A percentile compares a stretch with the other conserved stretches of the same genome.
These are phyloP conservation scores for Neogobius melanostomus DNA, from an alignment of 2,113 vertebrate genomes.

Conservation along the genomic window DNA sequence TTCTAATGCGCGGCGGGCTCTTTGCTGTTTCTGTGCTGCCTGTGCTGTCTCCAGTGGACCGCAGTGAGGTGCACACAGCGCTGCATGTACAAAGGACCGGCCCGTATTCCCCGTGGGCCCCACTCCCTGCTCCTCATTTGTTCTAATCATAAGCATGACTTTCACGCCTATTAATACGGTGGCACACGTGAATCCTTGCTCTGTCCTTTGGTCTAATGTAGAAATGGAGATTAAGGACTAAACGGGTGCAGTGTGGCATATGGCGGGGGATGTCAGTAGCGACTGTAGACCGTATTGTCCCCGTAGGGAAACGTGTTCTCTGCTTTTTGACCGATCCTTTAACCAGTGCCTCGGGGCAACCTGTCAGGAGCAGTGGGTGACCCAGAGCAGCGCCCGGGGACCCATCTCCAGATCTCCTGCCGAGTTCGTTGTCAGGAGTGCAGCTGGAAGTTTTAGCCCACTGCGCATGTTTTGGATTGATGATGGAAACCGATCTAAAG, in stretches of 20 bases:
- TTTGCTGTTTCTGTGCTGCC: not conserved
- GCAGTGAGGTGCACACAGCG: constrained; percentile 39
- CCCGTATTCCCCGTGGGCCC: constrained; percentile 36
- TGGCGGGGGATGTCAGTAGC: constrained; percentile 16
- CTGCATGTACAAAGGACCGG: constrained; percentile 38
- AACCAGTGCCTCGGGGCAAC: too few relatives aligned
- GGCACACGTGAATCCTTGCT: constrained; percentile 23
- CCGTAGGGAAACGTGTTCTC: too few relatives aligned
- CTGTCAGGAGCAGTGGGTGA: too few relatives aligned
- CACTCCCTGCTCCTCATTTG: constrained; percentile 49
- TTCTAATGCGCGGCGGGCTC: constrained; percentile 37
- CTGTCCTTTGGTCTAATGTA: constrained; percentile 33
- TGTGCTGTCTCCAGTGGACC: constrained; percentile 38
- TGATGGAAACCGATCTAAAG: too few relatives aligned
- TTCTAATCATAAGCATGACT: constrained; percentile 56
- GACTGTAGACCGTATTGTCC: too few relatives aligned
- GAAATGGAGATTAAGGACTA: constrained; percentile 50
- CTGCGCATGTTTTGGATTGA: too few relatives aligned
- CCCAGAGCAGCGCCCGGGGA: too few relatives aligned
- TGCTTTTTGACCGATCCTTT: too few relatives aligned
- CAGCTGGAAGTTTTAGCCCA: too few relatives aligned
- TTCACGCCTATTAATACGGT: constrained; percentile 44
- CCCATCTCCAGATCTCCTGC: too few relatives aligned
- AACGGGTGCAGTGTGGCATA: constrained; percentile 26
- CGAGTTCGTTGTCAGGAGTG: too few relatives aligned